phyloP scores from a whole-genome alignment of 2,888 invertebrate species.

The Drosophila nigricruria region DNA sequence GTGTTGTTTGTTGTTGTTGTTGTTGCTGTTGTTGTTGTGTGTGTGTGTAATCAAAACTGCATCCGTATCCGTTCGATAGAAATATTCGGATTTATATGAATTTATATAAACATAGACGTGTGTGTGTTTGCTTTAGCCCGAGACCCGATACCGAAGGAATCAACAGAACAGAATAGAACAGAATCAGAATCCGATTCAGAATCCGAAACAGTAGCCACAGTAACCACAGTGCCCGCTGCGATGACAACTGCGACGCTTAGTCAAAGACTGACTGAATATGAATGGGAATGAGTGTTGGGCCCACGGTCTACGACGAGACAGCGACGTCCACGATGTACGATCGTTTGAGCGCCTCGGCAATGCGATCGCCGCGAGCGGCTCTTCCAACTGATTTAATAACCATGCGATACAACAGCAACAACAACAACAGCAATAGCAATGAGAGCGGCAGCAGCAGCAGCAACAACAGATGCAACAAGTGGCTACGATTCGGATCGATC shows the following conservation, averaged over 20 bases:
- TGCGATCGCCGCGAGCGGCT: conserved; percentile 47
- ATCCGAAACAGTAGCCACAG: conserved; percentile 32
- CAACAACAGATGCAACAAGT: conserved; percentile 69
- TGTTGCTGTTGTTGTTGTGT: no score
- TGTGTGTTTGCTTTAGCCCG: conserved; percentile 15
- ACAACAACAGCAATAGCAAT: conserved; percentile 19
- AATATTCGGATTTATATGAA: conserved; percentile 1
- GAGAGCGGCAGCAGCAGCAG: conserved; percentile 28
- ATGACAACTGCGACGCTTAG: conserved; percentile 68
- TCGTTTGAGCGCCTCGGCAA: conserved; percentile 52
- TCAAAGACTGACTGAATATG: conserved; percentile 75
- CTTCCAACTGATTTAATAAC: conserved; percentile 63
- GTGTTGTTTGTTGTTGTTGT: conserved; percentile 1
- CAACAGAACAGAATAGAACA: conserved; percentile 17
- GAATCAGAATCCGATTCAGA: conserved; percentile 23
- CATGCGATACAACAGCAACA: conserved; percentile 10
- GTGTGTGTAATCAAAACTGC: conserved; percentile 50
- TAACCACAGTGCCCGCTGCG: conserved; percentile 55
- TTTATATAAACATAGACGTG: background rate
- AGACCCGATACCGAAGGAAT: conserved; percentile 44
- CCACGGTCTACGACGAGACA: conserved; percentile 30
- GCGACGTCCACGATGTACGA: conserved; percentile 44
- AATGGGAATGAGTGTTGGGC: conserved; percentile 58
- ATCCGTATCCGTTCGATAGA: conserved; percentile 64
- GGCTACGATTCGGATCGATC: conserved; percentile 55